Evolutionary conservation across 2,113 vertebrate genomes (phyloP).

Genomic region (Pachycephala philippinensis): DNA sequence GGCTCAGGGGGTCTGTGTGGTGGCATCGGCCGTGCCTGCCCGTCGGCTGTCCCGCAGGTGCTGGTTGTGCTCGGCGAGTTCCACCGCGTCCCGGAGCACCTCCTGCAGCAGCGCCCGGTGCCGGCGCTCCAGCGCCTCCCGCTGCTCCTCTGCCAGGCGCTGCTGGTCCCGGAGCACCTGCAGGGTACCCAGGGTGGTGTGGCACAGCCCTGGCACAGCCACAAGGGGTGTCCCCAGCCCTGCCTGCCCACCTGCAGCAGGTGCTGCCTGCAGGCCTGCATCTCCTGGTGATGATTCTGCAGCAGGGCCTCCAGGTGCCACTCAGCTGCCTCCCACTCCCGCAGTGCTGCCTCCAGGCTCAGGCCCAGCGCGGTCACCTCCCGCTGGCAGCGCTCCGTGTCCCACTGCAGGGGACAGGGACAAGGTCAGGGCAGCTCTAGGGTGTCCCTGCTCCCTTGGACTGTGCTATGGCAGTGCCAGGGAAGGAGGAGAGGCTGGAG

Average conservation of each 20-base stretch:
- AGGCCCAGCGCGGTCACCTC: slow-evolving; percentile 71
- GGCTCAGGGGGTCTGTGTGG: background rate
- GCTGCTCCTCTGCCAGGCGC: slow-evolving; percentile 73
- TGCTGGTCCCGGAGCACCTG: slow-evolving; percentile 82
- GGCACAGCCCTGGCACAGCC: background rate
- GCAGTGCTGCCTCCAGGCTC: slow-evolving; percentile 76
- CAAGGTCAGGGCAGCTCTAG: background rate
- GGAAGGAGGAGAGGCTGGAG: background rate
- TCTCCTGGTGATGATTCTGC: slow-evolving; percentile 61
- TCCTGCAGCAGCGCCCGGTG: slow-evolving; percentile 74
- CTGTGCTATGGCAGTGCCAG: background rate
- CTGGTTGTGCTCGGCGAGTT: slow-evolving; percentile 77
- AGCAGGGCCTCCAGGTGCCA: slow-evolving; percentile 70
- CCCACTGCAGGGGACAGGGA: background rate
- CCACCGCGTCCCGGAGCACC: slow-evolving; percentile 69
- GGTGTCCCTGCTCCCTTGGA: background rate
- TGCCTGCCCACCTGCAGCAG: slow-evolving; percentile 76
- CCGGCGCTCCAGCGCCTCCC: slow-evolving; percentile 58
- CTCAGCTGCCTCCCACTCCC: slow-evolving; percentile 71
- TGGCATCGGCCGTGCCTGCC: background rate
- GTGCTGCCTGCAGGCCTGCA: slow-evolving; percentile 69
- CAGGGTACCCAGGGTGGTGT: fast-evolving
- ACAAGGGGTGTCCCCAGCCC: fast-evolving
- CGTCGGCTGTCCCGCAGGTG: slow-evolving; percentile 67
- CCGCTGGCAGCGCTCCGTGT: slow-evolving; percentile 57